Conservation (phyloP, 2,797 vertebrate species). For the Phoebastria nigripes region DNA sequence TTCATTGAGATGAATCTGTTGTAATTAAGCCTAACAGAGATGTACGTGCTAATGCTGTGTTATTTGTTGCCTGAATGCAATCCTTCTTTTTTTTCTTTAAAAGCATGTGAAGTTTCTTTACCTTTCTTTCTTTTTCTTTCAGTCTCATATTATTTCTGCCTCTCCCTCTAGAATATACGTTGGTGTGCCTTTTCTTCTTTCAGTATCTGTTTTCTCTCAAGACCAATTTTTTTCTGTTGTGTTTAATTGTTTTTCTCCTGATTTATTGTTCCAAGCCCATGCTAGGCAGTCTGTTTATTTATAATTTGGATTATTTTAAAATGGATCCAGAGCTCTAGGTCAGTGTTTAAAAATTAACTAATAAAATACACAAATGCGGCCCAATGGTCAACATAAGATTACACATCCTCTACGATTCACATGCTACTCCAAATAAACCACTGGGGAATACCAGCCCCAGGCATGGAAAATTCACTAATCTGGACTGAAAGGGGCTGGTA, state of each 20-base stretch:
- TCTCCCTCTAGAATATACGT: slow-evolving; percentile 11
- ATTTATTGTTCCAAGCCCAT: slow-evolving; percentile 64
- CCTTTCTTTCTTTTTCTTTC: background rate
- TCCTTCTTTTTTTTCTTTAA: background rate
- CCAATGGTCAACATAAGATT: slow-evolving; percentile 59
- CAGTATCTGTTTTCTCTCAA: slow-evolving; percentile 66
- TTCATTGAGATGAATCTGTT: slow-evolving; percentile 32
- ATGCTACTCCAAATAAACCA: slow-evolving; percentile 35
- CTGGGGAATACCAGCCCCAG: background rate
- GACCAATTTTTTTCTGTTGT: slow-evolving; percentile 56
- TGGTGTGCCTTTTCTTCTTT: slow-evolving; percentile 50
- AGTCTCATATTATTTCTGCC: slow-evolving; percentile 1
- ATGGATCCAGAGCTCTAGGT: slow-evolving; percentile 63
- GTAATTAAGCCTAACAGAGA: slow-evolving; percentile 46
- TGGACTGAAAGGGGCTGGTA: background rate
- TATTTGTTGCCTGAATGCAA: slow-evolving; percentile 33
- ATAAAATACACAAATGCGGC: slow-evolving; percentile 66
- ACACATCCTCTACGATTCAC: slow-evolving; percentile 21
- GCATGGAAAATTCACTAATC: background rate
- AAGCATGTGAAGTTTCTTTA: background rate
- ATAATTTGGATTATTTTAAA: slow-evolving; percentile 63
- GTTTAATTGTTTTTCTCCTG: slow-evolving; percentile 68
- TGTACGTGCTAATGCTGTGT: background rate
- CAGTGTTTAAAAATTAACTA: slow-evolving; percentile 68
- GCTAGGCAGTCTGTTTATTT: slow-evolving; percentile 67